Base-by-base conservation (phyloP, 1,140 invertebrate genomes). In the Grapholita molesta region DNA sequence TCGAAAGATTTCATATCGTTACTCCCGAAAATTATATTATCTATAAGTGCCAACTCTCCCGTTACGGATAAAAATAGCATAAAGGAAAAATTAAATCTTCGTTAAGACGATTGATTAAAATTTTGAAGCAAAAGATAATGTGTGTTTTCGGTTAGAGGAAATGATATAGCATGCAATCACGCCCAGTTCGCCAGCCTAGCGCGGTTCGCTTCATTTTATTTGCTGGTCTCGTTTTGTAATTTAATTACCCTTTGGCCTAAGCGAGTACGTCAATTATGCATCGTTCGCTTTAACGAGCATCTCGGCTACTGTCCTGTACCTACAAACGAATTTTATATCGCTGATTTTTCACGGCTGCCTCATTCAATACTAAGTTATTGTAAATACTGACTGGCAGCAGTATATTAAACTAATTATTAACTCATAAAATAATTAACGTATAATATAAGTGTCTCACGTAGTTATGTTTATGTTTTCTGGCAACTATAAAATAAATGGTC, bases 171-270 rank as follows among this genome's bases (percentile, higher is more conserved):
- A 65, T 65, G 64, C 30, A 76, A 77, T 79, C 76, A 73, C 73
- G 68, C 64, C 65, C 55, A 33, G 66, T 25, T 64, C 64, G 65
- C 69, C 64, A 79, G 80, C 78, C 80, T 88, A 84, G 78, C 73
- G 72, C 77, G 67, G 35, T 79, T 75, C 77, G 74, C 79, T 81
- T 82, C 89, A 88, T 89, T 89, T 66, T 78, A 75, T 80, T 74
- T 78, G 74, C 78, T 83, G 89, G 84, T 84, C 84, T 73, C 87
- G 73, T 89, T 91, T 89, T 91, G 82, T 91, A 88, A 91, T 91
- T 89, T 89, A 89, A 91, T 91, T 91, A 85, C 85, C 86, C 89
- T 91, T 86, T 91, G 87, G 79, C 89, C 89, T 79, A 81, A 77
- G 80, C 80, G 80, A 83, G 77, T 68, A 81, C 74, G 85, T 79